A percentile compares a stretch with the other conserved stretches of the same genome.
These are phyloP conservation scores for Sceliomorpha sp. DNA, from an alignment of 2,888 invertebrate genomes.

Conservation along the genomic window DNA sequence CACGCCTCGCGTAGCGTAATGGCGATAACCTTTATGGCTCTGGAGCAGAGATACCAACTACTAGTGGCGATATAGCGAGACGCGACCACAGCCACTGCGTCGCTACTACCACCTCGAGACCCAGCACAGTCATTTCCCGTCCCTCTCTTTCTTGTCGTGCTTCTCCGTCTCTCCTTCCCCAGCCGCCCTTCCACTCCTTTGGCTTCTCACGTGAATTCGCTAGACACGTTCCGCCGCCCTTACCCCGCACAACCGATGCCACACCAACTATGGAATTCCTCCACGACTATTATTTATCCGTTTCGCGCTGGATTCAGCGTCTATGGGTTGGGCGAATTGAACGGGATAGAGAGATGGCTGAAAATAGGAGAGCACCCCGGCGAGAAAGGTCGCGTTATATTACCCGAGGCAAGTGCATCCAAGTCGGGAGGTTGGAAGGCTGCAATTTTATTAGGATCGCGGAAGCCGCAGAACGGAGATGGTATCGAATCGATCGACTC, in stretches of 20 bases:
- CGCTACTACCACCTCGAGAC: constrained; percentile 50
- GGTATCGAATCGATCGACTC: constrained; percentile 69
- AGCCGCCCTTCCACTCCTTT: constrained; percentile 9
- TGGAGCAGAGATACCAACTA: constrained; percentile 67
- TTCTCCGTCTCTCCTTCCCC: constrained; percentile 6
- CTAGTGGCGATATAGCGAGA: constrained; percentile 38
- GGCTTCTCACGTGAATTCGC: constrained; percentile 31
- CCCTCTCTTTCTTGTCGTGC: constrained; percentile 20
- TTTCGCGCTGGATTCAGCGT: constrained; percentile 42
- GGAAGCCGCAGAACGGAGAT: constrained; percentile 49
- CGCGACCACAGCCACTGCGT: constrained; percentile 49
- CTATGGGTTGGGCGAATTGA: constrained; percentile 31
- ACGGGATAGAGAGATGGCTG: constrained; percentile 41
- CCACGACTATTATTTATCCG: constrained; percentile 57
- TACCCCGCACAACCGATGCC: constrained; percentile 23
- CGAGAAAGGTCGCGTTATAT: constrained; percentile 51
- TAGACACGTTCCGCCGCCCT: constrained; percentile 30
- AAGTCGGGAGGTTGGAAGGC: constrained; percentile 25
- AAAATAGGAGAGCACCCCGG: constrained; percentile 39
- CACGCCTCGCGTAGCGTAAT: constrained; percentile 67
- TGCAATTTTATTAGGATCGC: constrained; percentile 54
- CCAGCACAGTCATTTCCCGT: constrained; percentile 26
- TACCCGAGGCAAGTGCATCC: constrained; percentile 44
- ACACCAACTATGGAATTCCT: constrained; percentile 43
- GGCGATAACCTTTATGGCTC: constrained; percentile 74